Conservation (phyloP, 2,797 vertebrate genomes). For the Psittacula derbiana region DNA sequence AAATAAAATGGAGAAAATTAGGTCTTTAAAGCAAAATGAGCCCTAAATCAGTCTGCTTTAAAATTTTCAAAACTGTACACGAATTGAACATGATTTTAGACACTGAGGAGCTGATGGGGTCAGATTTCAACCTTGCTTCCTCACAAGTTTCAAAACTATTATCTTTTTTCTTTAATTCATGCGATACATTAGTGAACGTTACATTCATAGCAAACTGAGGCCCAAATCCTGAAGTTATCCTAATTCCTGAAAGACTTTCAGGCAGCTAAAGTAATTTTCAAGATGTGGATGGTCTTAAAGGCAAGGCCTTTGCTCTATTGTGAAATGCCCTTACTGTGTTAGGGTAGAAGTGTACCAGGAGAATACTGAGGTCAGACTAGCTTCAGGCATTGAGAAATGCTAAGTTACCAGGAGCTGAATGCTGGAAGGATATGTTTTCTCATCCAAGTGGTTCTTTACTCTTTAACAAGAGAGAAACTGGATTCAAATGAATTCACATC, state of each 20-base stretch:
- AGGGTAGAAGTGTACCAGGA: conserved; percentile 3
- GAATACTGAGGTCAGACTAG: conserved; percentile 5
- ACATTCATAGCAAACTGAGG: background rate
- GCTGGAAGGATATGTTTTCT: conserved; percentile 14
- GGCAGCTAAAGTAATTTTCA: conserved; percentile 5
- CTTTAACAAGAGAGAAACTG: conserved; percentile 13
- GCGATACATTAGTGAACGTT: rapidly evolving
- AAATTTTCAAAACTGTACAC: background rate
- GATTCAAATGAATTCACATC: conserved; percentile 42
- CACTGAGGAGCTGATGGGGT: background rate
- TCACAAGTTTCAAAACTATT: background rate
- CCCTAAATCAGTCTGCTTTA: background rate
- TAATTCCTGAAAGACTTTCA: background rate
- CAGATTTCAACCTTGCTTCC: background rate
- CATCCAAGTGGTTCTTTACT: conserved; percentile 29
- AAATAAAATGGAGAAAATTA: background rate
- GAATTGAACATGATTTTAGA: background rate
- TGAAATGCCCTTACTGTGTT: background rate
- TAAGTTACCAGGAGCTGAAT: conserved; percentile 40
- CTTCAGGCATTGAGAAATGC: conserved; percentile 47
- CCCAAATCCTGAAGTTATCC: background rate
- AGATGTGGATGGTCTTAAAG: background rate
- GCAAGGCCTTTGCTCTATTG: background rate
- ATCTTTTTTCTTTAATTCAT: background rate
- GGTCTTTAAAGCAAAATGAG: background rate